A percentile compares a stretch with the other conserved stretches of the same genome.
These are phyloP conservation scores for Heliconius congener DNA, from an alignment of 1,140 invertebrate species.

Conservation along the genomic window DNA sequence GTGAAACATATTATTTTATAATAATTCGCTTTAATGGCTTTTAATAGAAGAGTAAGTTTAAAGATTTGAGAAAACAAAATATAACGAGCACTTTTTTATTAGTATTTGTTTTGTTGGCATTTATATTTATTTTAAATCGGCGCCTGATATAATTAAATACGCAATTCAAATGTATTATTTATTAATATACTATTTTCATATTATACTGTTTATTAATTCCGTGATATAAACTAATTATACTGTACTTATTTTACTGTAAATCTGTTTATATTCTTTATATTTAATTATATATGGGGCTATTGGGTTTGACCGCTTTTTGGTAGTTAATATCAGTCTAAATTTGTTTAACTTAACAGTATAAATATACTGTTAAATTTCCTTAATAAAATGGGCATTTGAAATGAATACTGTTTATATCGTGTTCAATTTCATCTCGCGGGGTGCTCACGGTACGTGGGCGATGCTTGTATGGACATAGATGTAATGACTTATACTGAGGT, in stretches of 20 bases:
- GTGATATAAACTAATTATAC: background rate
- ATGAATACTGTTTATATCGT: too few relatives aligned
- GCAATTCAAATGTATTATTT: background rate
- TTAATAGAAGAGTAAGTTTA: too few relatives aligned
- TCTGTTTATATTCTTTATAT: background rate
- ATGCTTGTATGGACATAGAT: too few relatives aligned
- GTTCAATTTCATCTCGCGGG: too few relatives aligned
- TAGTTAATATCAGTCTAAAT: background rate
- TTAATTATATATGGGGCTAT: background rate
- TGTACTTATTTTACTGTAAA: background rate
- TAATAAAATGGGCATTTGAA: too few relatives aligned
- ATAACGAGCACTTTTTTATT: too few relatives aligned
- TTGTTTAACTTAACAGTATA: background rate
- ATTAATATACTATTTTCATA: conserved; percentile 1
- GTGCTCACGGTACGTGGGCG: too few relatives aligned
- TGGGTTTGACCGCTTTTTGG: background rate
- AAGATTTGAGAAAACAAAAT: too few relatives aligned
- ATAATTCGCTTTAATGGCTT: too few relatives aligned
- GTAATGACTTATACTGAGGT: too few relatives aligned
- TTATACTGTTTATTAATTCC: background rate
- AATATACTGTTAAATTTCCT: too few relatives aligned
- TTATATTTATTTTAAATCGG: background rate
- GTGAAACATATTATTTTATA: too few relatives aligned
- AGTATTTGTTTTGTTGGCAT: background rate
- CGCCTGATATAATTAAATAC: background rate